Conservation (phyloP, 2,888 invertebrate genomes). For the Sialis fuliginosa region DNA sequence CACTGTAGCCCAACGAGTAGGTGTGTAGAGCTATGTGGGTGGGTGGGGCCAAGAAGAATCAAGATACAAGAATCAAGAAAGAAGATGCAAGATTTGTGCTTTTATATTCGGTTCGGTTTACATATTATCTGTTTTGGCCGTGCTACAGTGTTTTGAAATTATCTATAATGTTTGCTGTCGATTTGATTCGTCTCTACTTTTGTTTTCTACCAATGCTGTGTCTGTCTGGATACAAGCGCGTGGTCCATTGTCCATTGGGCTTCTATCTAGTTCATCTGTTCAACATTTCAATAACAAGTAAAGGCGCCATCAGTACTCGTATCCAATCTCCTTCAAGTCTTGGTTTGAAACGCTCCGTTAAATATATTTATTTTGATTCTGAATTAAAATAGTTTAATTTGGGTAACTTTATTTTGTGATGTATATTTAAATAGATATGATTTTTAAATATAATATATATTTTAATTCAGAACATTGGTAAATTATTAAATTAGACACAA, state of each 20-base stretch:
- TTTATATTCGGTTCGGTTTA: slow-evolving; percentile 3
- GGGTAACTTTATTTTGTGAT: no score
- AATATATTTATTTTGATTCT: no score
- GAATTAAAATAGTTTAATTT: no score
- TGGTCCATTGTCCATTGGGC: no score
- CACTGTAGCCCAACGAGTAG: slow-evolving; percentile 31
- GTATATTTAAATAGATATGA: no score
- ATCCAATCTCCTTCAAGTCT: not conserved
- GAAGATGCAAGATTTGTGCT: slow-evolving; percentile 20
- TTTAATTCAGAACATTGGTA: no score
- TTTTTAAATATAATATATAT: no score
- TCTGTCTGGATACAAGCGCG: no score
- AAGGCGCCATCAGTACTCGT: not conserved
- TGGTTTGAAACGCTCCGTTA: not conserved
- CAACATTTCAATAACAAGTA: not conserved
- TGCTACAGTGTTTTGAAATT: slow-evolving; percentile 28
- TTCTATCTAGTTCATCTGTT: no score
- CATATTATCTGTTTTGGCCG: slow-evolving; percentile 18
- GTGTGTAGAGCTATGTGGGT: slow-evolving; percentile 13
- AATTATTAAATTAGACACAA: no score
- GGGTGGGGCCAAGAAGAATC: slow-evolving; percentile 25
- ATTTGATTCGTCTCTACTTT: no score
- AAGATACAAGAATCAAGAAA: slow-evolving; percentile 28
- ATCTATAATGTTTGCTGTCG: not conserved
- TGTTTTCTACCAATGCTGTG: no score